Evolutionary conservation across 1,140 invertebrate species (phyloP), one percentile per base, ranked within the genome.

Genomic region (Pinna nobilis): DNA sequence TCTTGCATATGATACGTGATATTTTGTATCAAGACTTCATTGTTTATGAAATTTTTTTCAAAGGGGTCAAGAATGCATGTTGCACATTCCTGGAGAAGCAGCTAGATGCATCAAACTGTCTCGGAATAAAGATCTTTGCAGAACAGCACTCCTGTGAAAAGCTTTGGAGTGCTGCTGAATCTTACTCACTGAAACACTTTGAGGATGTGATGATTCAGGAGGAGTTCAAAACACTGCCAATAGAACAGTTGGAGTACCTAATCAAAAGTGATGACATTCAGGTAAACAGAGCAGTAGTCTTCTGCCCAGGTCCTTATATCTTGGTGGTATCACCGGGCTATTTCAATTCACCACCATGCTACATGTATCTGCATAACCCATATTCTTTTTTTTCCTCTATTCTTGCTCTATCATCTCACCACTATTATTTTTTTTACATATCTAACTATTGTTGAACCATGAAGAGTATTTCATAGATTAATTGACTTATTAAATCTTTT

Each of bases 101-200:
- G 60, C 73, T 88, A 23, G 85, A 88, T 71, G 77, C 79, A 32
- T 79, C 80, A 18, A 88, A 88, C 68, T 86, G 86, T 65, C 73
- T 88, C 5, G 87, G 87, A 6, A 96, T 88, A 30, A 82, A 83
- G 47, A 79, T 86, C 13, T 88, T 85, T 82, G 86, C 87, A 66
- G 87, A 87, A 57, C 83, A 80, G 39, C 87, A 88, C 66, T 69
- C 74, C 41, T 88, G 87, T 73, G 47, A 76, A 5, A 55, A 65
- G 28, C 72, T 87, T 47, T 69, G 79, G 35, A 60, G 71, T 30
- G 86, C 82, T 47, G 84, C 84, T 37, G 84, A 86, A 51, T 59
- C 74, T 9, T 87, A 73, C 70, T 76, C 79, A 61, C 72, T 83
- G n/a, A 78, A 82, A n/a, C 79, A 86, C 47, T 87, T 86, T 79